phyloP scores from a whole-genome alignment of 2,888 invertebrate genomes.

The Nysson spinosus region DNA sequence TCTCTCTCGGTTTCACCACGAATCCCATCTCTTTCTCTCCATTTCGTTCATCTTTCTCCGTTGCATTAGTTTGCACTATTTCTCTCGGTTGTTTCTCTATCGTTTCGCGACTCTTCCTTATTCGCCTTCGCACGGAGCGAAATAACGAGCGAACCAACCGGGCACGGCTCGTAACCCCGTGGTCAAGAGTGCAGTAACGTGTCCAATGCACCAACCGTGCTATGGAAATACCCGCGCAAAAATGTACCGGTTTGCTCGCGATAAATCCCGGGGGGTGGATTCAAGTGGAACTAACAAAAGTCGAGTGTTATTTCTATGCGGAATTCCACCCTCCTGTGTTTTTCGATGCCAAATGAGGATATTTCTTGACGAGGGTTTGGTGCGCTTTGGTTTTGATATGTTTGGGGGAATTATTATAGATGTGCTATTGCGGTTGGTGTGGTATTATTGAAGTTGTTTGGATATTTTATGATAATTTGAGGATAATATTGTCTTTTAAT shows the following conservation, averaged over 20 bases:
- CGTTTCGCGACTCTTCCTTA: slow-evolving; percentile 30
- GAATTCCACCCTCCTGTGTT: too few relatives aligned
- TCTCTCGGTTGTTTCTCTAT: slow-evolving; percentile 4
- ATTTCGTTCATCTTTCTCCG: slow-evolving; percentile 10
- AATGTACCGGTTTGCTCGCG: slow-evolving; percentile 26
- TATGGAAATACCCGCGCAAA: slow-evolving; percentile 48
- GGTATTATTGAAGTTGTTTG: too few relatives aligned
- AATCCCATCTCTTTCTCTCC: neutral
- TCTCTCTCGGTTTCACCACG: slow-evolving; percentile 7
- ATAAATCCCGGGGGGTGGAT: slow-evolving; percentile 2
- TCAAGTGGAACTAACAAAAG: too few relatives aligned
- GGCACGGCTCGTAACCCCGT: slow-evolving; percentile 51
- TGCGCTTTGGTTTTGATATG: too few relatives aligned
- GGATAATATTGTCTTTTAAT: too few relatives aligned
- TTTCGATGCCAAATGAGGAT: too few relatives aligned
- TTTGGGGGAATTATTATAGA: too few relatives aligned
- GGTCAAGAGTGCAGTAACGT: slow-evolving; percentile 60
- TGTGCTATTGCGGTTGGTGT: too few relatives aligned
- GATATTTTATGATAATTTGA: too few relatives aligned
- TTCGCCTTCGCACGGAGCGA: slow-evolving; percentile 50
- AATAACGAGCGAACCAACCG: slow-evolving; percentile 57
- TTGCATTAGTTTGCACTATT: slow-evolving; percentile 2
- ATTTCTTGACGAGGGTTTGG: too few relatives aligned
- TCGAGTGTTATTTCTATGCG: too few relatives aligned
- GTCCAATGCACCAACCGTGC: slow-evolving; percentile 42